Evolutionary conservation across 2,888 invertebrate species (phyloP), one percentile per base, ranked within the genome.

Genomic region (Griposia aprilina): DNA sequence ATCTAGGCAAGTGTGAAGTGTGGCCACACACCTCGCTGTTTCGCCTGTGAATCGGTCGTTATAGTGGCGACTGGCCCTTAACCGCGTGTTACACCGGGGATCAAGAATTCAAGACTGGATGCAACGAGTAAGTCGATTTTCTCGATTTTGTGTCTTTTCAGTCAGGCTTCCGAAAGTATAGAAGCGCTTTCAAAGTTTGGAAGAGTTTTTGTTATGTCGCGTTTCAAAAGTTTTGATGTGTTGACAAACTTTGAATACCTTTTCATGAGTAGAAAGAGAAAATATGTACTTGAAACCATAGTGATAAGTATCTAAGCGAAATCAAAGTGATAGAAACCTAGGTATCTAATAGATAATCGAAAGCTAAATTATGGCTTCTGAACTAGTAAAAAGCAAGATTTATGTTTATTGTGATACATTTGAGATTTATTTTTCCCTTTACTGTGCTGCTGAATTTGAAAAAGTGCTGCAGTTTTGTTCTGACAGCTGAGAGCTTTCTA

Each of bases 1-100:
- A 83, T 86, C 84, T 80, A 74, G 80, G 81, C 81, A 88, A 88
- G 91, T 91, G 91, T 91, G 89, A 91, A 90, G 87, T 87, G 86
- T 79, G 90, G 83, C 92, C 92, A 92, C 92, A 92, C 92, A 91
- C 90, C 85, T 77, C 84, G 92, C 79, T 80, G 80, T 83, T 81
- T 82, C 41, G 36, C 79, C 67, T 66, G 67, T 77, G 78, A 52
- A 26, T 30, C 73, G 67, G 50, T 70, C 67, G 79, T 66, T 69
- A 66, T 50, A 72, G 65, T 69, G 74, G 67, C 70, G 65, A 63
- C 66, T 74, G 36, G 59, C 50, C 15, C 36, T 57, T 72, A 69
- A 15, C 59, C 45, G 59, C 30, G 74, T 45, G 74, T 45, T 75
- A 74, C 75, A 78, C 48, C 66, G 57, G 60, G 41, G 52, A 67